Evolutionary conservation across 1,140 invertebrate genomes (phyloP), one percentile per base, ranked within the genome.

Genomic region (Chrysopa pallens): DNA sequence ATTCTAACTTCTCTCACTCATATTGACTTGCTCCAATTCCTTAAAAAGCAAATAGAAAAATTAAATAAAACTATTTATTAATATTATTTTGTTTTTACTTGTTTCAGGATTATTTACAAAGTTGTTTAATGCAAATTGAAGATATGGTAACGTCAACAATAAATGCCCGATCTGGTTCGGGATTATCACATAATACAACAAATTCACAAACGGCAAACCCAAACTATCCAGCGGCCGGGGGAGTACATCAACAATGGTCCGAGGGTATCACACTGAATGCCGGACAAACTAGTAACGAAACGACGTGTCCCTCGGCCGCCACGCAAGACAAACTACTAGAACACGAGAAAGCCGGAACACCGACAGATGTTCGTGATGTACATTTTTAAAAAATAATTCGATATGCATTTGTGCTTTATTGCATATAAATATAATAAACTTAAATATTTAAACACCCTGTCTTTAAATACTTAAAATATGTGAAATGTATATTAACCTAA

Each of bases 341-440:
- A 37, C 62, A 75, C 57, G 75, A 74, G 52, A 80, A 80, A 60
- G 78, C 81, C 35, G 74, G 74, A 45, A 87, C 82, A 15, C 83
- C 82, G 36, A 85, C 82, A 44, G 82, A 85, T 58, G 79, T 87
- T 46, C 67, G 76, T 47, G 76, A 80, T 55, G 70, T 82, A 45
- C 74, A 79, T 59, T 80, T 81, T 58, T 80, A 59, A 68, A 52
- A 15, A 11, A 11, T 14, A 45, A 12, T 15, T 13, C 36, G 12
- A 27, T 8, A 23, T n/a, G 8, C 31, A 42, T 33, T 39, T 39
- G 28, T 36, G 39, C 36, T n/a, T 42, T 42, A 38, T 39, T 42
- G 12, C 23, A 39, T 41, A 36, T 33, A 42, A 37, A 42, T 44
- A 27, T 28, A 29, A 41, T 36, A 36, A 46, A 42, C 28, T 42